Evolutionary conservation across 2,113 vertebrate genomes (phyloP).

Genomic region (Excalfactoria chinensis): DNA sequence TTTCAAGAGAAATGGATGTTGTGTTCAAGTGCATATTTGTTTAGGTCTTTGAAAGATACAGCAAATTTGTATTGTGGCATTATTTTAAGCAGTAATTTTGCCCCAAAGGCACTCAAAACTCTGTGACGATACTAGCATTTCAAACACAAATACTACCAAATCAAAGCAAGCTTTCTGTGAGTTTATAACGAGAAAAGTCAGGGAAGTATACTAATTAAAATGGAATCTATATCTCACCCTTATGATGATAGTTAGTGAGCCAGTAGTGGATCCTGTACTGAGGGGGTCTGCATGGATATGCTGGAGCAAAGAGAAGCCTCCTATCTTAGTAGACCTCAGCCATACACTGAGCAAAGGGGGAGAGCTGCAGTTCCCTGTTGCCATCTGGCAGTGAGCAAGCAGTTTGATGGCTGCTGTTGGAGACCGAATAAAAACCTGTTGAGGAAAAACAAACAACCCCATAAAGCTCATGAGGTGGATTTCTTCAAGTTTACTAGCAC

Average conservation of each 20-base stretch:
- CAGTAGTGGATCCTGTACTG: not conserved
- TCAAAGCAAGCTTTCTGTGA: not conserved
- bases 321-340: not conserved
- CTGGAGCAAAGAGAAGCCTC: not conserved
- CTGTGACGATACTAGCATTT: not conserved
- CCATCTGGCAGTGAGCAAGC: not conserved
- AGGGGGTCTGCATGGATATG: not conserved
- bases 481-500: not conserved
- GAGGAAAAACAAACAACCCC: not conserved
- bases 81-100: not conserved
- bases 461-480: not conserved
- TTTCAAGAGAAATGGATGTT: not conserved
- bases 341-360: not conserved
- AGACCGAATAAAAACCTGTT: not conserved
- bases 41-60: not conserved
- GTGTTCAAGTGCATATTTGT: not conserved
- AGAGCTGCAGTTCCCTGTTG: not conserved
- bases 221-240: not conserved
- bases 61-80: not conserved
- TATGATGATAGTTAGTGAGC: not conserved
- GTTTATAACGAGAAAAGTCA: not conserved
- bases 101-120: not conserved
- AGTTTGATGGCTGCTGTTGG: not conserved
- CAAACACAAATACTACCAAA: not conserved
- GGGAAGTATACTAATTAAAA: not conserved